Evolutionary conservation across 2,113 vertebrate species (phyloP).

Genomic region (Catharus bicknelli): DNA sequence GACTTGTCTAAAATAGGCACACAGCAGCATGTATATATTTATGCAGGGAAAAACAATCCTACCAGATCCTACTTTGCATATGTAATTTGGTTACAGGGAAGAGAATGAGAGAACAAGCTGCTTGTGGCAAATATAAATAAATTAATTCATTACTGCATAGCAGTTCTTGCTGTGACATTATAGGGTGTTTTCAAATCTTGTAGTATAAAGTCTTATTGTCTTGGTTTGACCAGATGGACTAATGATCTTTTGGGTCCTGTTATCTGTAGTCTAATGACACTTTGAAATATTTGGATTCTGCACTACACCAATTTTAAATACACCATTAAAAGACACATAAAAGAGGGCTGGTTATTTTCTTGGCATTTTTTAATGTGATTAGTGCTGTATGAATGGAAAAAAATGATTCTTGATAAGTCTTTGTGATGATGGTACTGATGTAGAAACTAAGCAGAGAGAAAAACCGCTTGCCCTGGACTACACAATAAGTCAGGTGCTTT

Average conservation of each 20-base stretch:
- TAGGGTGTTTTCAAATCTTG: not conserved
- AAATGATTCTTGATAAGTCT: not conserved
- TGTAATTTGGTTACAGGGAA: slow-evolving; percentile 58
- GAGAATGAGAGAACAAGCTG: slow-evolving; percentile 59
- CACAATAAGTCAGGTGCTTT: not conserved
- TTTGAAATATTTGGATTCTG: not conserved
- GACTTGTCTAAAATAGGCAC: slow-evolving; percentile 7
- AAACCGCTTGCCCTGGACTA: not conserved
- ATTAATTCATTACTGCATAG: slow-evolving; percentile 55
- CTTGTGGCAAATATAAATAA: slow-evolving; percentile 59
- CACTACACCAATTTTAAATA: not conserved
- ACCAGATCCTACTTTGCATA: slow-evolving; percentile 45
- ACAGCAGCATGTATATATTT: slow-evolving; percentile 35
- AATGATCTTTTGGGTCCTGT: not conserved
- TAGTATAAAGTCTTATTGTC: not conserved
- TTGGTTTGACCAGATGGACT: slow-evolving; percentile 52
- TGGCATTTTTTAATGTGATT: not conserved
- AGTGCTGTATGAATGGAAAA: not conserved
- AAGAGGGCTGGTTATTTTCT: not conserved
- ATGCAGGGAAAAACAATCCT: slow-evolving; percentile 36
- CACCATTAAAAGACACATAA: not conserved
- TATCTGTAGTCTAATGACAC: not conserved
- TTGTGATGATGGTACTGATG: not conserved
- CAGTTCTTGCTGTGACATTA: slow-evolving; percentile 45
- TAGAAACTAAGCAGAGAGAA: not conserved